A percentile compares a stretch with the other conserved stretches of the same genome.
phyloP scores from a whole-genome alignment of 2,888 invertebrate genomes.

The Empis stercorea region DNA sequence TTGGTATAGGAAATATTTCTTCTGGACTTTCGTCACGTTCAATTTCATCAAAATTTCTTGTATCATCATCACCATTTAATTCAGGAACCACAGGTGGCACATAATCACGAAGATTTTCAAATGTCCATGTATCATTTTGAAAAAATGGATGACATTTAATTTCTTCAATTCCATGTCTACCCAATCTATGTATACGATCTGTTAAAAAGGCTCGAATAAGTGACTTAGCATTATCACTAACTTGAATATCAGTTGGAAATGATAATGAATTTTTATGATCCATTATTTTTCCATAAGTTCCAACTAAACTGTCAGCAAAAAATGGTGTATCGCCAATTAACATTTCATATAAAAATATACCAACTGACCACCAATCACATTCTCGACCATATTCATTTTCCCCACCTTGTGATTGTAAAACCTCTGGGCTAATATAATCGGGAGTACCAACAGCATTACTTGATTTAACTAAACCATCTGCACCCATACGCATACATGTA shows the following conservation, averaged over 20 bases:
- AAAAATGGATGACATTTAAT: slow-evolving; percentile 94
- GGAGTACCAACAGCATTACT: slow-evolving; percentile 99
- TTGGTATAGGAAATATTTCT: slow-evolving; percentile 91
- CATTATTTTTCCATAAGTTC: slow-evolving; percentile 99
- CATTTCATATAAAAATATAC: slow-evolving; percentile 98
- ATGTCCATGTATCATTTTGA: slow-evolving; percentile 94
- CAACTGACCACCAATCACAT: slow-evolving; percentile 99
- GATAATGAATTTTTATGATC: slow-evolving; percentile 91
- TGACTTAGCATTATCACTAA: slow-evolving; percentile 74
- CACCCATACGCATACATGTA: slow-evolving; percentile 98
- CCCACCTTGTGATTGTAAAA: slow-evolving; percentile 90
- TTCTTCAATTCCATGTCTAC: slow-evolving; percentile 85
- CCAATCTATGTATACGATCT: slow-evolving; percentile 78
- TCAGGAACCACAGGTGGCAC: slow-evolving; percentile 97
- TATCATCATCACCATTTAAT: slow-evolving; percentile 90
- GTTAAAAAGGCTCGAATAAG: slow-evolving; percentile 90
- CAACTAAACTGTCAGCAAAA: slow-evolving; percentile 95
- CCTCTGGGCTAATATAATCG: slow-evolving; percentile 98
- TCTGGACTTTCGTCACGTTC: slow-evolving; percentile 87
- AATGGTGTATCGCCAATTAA: slow-evolving; percentile 97
- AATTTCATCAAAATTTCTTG: slow-evolving; percentile 96
- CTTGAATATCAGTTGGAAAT: slow-evolving; percentile 91
- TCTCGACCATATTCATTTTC: slow-evolving; percentile 94
- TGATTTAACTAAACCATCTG: slow-evolving; percentile 86
- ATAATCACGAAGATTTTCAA: slow-evolving; percentile 86